Evolutionary conservation across 2,888 invertebrate genomes (phyloP).

Genomic region (Agrotis segetum): DNA sequence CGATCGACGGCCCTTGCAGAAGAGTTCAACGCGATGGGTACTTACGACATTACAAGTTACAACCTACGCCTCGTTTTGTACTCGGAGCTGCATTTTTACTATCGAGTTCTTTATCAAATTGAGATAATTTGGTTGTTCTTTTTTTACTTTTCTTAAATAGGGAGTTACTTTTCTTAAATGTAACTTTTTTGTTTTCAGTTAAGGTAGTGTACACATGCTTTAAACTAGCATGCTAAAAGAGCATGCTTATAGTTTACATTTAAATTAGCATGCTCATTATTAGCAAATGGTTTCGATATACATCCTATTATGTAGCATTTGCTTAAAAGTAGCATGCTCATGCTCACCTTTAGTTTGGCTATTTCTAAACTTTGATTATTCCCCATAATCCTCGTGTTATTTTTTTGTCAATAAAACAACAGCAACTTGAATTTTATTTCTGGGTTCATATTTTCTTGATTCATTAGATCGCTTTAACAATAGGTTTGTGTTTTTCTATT

Average conservation of each 20-base stretch:
- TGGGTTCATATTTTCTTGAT: background rate
- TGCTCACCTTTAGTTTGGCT: too few species aligned
- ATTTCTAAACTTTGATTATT: too few species aligned
- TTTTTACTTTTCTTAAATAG: too few species aligned
- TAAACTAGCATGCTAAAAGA: too few species aligned
- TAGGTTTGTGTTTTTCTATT: background rate
- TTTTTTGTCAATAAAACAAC: background rate
- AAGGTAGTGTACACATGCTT: too few species aligned
- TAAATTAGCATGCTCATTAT: too few species aligned
- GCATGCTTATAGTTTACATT: too few species aligned
- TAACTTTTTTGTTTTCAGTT: background rate
- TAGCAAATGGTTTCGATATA: too few species aligned
- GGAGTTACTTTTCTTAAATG: background rate
- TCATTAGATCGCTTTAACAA: background rate
- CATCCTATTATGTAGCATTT: too few species aligned
- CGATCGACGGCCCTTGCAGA: constrained; percentile 85
- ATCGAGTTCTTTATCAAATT: constrained; percentile 2
- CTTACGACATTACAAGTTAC: constrained; percentile 45
- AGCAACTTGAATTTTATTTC: background rate
- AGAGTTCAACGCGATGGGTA: constrained; percentile 83
- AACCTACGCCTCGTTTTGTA: constrained; percentile 29
- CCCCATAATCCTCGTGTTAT: background rate
- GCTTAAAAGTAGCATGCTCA: too few species aligned
- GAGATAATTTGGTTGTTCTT: background rate
- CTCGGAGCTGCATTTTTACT: constrained; percentile 35